phyloP scores from a whole-genome alignment of 2,888 invertebrate species.

The Tyria jacobaeae region DNA sequence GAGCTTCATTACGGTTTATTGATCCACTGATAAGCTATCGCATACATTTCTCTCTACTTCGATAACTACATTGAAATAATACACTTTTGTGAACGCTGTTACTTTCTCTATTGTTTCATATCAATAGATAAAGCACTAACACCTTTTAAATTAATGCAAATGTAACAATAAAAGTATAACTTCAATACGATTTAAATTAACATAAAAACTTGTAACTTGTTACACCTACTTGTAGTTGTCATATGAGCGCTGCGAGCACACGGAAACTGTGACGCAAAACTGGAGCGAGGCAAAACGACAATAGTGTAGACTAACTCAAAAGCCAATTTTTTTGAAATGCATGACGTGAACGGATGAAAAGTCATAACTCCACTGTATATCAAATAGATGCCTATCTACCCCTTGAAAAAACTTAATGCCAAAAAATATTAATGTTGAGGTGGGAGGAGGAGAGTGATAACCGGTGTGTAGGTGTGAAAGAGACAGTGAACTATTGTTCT shows the following conservation, averaged over 20 bases:
- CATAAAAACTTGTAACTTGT: constrained; percentile 56
- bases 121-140: constrained; percentile 22
- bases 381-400: constrained; percentile 69
- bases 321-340: constrained; percentile 73
- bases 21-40: constrained; percentile 81
- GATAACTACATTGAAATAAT: constrained; percentile 41
- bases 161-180: constrained; percentile 17
- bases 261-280: constrained; percentile 59
- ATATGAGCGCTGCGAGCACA: constrained; percentile 46
- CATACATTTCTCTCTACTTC: constrained; percentile 68
- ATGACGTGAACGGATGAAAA: constrained; percentile 67
- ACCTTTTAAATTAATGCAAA: constrained; percentile 10
- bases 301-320: constrained; percentile 64
- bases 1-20: constrained; percentile 74
- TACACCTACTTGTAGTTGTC: constrained; percentile 56
- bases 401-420: constrained; percentile 69
- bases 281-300: constrained; percentile 67
- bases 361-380: constrained; percentile 67
- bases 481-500: constrained; percentile 69
- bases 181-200: constrained; percentile 59
- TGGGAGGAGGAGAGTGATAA: constrained; percentile 49
- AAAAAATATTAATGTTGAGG: constrained; percentile 69
- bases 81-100: constrained; percentile 40
- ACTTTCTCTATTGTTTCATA: constrained; percentile 36
- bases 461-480: constrained; percentile 59